Evolutionary conservation across 2,888 invertebrate species (phyloP), one percentile per base, ranked within the genome.

Genomic region (Sarcophaga subvicina): DNA sequence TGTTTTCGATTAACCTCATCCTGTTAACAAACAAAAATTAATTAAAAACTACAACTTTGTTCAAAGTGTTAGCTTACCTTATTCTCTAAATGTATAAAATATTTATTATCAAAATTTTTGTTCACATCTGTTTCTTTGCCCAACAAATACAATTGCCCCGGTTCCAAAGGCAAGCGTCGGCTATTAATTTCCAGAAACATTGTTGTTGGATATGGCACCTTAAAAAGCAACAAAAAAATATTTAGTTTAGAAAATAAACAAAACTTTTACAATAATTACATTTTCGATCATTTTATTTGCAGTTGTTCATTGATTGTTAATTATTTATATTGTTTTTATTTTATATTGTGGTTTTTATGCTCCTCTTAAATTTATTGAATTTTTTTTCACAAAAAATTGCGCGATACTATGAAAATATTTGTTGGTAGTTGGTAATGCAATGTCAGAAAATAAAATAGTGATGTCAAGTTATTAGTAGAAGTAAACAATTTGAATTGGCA

Each of bases 1-100:
- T 90, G 90, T 25, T 88, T 89, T 2, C 77, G 62, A 69, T 89
- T 89, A 8, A 90, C 71, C 22, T 67, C 76, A 22, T 88, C 80
- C 90, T 89, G 69, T 0, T 69, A 45, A 4, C 25, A 63, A 78
- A 2, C 5, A 62, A 25, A n/a, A 62, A 12, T 11, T 1, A 4
- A 27, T 54, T 5, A 0, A 62, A 60, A 27, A 75, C 54, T 14
- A 54, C 1, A 54, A 17, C 17, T 14, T 14, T 63, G 37, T 70
- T 54, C 14, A 25, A 12, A 14, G 45, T 37, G 14, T 10, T 27
- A 22, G 2, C 20, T 27, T 82, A 82, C 87, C 72, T 70, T 67
- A 4, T 80, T 25, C 2, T 80, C 37, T 14, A 85, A 47, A n/a
- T 73, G 37, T 59, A 84, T 71, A 22, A 80, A 54, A 69, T 76